Base-by-base conservation (phyloP, 2,113 vertebrate species). In the Myotis lucifugus region DNA sequence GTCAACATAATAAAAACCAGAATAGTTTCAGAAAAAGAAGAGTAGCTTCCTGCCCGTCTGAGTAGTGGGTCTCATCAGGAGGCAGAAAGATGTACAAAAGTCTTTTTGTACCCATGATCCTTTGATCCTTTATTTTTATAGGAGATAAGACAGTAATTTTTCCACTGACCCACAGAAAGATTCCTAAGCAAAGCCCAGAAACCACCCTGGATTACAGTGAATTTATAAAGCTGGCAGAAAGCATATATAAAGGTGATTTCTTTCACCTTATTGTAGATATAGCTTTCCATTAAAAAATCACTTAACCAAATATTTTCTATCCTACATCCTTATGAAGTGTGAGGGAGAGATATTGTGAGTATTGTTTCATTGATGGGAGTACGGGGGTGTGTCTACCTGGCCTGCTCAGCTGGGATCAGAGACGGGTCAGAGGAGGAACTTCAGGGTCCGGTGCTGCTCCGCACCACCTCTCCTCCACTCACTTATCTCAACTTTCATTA, bases 81-180 rank as follows among this genome's bases (percentile, higher is more conserved):
- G 64, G 69, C 69, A 94, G 73, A 94, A 74, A 91, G 29, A 93
- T 76, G 23, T 81, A 59, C 93, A 87, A 87, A 97, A 95, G 67
- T 56, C 79, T 90, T 93, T 96, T 82, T 96, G 85, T 81, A 83
- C 23, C 73, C 82, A 84, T 94, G 88, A 95, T 93, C 95, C 88
- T 95, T 94, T 96, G 93, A 97, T 92, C 90, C 85, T 94, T 92
- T 85, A 93, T 92, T 96, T 96, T 96, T 96, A 92, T 95, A 87
- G 70, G 32, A 89, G 87, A 95, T 97, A 92, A 96, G 61, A 67
- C 18, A 46, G 74, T 95, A 90, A 96, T 92, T 93, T 96, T 96
- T 90, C 69, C 82, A 79, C 66, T 61, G 54, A 92, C 88, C 90
- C 78, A 93, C 18, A 79, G 85, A 83, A 97, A 94, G 69, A 83